Evolutionary conservation across 1,140 invertebrate species (phyloP), one percentile per base, ranked within the genome.

Genomic region (Dendroctonus ponderosae): DNA sequence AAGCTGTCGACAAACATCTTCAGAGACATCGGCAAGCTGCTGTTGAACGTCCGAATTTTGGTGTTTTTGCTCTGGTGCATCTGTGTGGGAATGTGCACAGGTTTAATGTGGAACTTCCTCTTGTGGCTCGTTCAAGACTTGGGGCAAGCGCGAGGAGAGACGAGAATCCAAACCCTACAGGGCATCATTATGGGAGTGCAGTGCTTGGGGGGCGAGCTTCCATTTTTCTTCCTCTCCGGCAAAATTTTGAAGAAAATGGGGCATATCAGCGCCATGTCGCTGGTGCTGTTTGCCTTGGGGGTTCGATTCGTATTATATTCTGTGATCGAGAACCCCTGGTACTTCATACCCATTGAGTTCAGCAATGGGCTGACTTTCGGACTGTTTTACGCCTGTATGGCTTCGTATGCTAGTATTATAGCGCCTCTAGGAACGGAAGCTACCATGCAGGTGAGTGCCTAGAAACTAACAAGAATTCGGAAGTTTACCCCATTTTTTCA

Each of bases 321-420:
- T 5, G 77, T 91, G 39, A 78, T 96, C 39, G 81, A 81, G 2
- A 89, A 93, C 79, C 86, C 91, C 0, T 95, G 93, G 92, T 85
- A 84, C 77, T 86, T 91, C 56, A 80, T 97, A 59, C 87, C 92
- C 3, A 86, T 97, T 40, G 94, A 97, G 79, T 76, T 94, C 60
- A 79, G 93, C 6, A 92, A 96, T 80, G 93, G 93, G 11, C 80
- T 95, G 7, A 93, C 93, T 0, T 92, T 92, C 76, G 93, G 94
- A 8, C 82, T 97, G 64, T 92, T 92, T 75, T 97, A 93, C 81
- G 86, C 93, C 0, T 88, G 92, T 7, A 93, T 96, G 87, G 88
- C 92, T 7, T 91, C 91, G 0, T 96, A 95, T 79, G 92, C 92
- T 0, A 92, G 88, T 76, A 86, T 89, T 70, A 86, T 94, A 3